A percentile compares a stretch with the other conserved stretches of the same genome.
phyloP scores from a whole-genome alignment of 2,113 vertebrate genomes.

The Noturus placidus region DNA sequence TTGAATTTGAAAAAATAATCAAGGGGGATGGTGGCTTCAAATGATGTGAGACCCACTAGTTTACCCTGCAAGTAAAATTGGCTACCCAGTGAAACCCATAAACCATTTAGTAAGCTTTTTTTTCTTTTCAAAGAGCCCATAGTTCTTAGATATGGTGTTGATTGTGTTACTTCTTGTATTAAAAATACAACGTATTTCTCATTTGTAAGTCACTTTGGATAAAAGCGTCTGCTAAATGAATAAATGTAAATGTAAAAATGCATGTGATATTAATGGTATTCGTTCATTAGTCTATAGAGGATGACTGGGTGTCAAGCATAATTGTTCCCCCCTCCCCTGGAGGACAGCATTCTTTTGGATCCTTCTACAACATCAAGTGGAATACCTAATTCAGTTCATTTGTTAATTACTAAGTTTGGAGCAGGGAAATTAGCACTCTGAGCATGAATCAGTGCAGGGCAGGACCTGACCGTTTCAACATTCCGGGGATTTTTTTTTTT shows the following conservation, averaged over 20 bases:
- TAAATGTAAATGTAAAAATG: no score
- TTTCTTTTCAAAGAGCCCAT: not conserved
- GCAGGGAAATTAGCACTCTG: not conserved
- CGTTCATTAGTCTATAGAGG: not conserved
- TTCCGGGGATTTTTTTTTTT: not conserved
- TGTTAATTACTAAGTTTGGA: not conserved
- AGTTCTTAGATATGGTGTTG: not conserved
- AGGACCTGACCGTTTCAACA: not conserved
- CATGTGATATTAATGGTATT: not conserved
- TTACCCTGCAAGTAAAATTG: not conserved
- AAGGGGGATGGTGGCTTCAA: not conserved
- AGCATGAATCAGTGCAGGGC: not conserved
- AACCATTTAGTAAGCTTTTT: not conserved
- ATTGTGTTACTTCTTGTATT: not conserved
- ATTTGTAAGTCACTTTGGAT: no score
- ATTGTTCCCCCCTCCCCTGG: not conserved
- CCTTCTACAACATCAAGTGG: not conserved
- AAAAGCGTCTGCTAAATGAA: no score
- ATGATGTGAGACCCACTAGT: not conserved
- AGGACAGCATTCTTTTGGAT: not conserved
- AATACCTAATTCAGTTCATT: not conserved
- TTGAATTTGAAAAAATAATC: not conserved
- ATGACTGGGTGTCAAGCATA: not conserved
- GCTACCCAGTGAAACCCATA: not conserved
- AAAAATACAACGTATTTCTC: no score